Conservation (phyloP, 2,888 invertebrate genomes). For the Quadroppia sp. region DNA sequence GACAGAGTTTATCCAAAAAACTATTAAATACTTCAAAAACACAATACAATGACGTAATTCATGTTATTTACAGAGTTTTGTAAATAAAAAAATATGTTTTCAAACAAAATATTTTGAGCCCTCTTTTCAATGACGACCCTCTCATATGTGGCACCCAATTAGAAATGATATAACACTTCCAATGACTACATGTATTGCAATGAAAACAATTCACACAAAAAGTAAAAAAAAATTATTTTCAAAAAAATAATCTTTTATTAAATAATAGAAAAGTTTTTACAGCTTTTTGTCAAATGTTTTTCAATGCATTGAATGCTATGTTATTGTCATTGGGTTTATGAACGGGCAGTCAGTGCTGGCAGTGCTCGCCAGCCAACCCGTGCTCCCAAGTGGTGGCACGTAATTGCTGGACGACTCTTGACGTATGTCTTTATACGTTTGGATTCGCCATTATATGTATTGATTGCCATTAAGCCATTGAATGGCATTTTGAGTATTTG, state of each 20-base stretch:
- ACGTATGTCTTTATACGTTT: slow-evolving; percentile 24
- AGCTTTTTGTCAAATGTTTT: too few relatives aligned
- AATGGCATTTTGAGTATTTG: slow-evolving; percentile 35
- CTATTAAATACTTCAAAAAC: too few relatives aligned
- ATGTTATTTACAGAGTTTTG: not conserved
- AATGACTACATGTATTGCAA: too few relatives aligned
- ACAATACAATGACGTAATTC: slow-evolving; percentile 28
- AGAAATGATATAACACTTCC: too few relatives aligned
- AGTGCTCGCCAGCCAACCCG: not conserved
- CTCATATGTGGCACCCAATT: too few relatives aligned
- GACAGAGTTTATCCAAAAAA: too few relatives aligned
- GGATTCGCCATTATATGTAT: slow-evolving; percentile 31
- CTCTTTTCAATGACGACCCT: not conserved
- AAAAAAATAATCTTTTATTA: too few relatives aligned
- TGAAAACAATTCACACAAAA: too few relatives aligned
- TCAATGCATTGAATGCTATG: too few relatives aligned
- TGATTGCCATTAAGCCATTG: slow-evolving; percentile 14
- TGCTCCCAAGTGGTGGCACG: not conserved
- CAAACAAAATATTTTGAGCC: not conserved
- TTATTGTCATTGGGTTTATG: too few relatives aligned
- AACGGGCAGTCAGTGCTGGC: not conserved
- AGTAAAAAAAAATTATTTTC: too few relatives aligned
- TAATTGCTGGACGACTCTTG: not conserved
- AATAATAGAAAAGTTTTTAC: too few relatives aligned
- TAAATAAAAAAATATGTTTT: not conserved